Evolutionary conservation across 2,888 invertebrate species (phyloP).

Genomic region (Thereva nobilitata): DNA sequence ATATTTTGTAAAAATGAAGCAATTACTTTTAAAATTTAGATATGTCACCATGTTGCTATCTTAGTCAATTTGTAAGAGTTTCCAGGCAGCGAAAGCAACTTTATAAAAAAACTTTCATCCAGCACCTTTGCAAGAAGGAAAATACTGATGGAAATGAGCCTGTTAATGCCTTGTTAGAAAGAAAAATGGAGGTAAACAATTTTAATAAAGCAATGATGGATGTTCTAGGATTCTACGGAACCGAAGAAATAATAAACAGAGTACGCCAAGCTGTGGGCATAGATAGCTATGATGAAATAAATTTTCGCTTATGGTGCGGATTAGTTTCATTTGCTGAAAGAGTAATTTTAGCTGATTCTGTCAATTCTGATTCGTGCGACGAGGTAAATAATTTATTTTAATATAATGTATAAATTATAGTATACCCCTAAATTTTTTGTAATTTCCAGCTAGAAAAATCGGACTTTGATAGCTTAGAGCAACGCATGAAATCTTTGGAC

Average conservation of each 20-base stretch:
- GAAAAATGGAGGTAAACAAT: constrained; percentile 49
- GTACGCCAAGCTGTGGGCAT: constrained; percentile 49
- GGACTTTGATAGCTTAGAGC: constrained; percentile 69
- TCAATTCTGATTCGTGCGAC: constrained; percentile 72
- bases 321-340: constrained; percentile 78
- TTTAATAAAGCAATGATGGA: constrained; percentile 57
- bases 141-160: constrained; percentile 48
- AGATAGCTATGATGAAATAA: constrained; percentile 53
- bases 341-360: constrained; percentile 49
- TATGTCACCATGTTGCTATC: constrained; percentile 72
- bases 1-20: neutral
- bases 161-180: constrained; percentile 46
- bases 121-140: constrained; percentile 52
- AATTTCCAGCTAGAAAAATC: constrained; percentile 66
- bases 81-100: constrained; percentile 62
- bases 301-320: constrained; percentile 79
- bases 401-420: neutral
- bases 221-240: constrained; percentile 56
- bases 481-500: constrained; percentile 61
- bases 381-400: constrained; percentile 60
- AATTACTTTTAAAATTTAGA: constrained; percentile 57
- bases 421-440: neutral
- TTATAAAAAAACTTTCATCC: constrained; percentile 63
- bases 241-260: constrained; percentile 50
- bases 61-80: constrained; percentile 68